A percentile compares a stretch with the other conserved stretches of the same genome.
phyloP scores from a whole-genome alignment of 2,797 vertebrate species.

The Pyrrhura leucotis region DNA sequence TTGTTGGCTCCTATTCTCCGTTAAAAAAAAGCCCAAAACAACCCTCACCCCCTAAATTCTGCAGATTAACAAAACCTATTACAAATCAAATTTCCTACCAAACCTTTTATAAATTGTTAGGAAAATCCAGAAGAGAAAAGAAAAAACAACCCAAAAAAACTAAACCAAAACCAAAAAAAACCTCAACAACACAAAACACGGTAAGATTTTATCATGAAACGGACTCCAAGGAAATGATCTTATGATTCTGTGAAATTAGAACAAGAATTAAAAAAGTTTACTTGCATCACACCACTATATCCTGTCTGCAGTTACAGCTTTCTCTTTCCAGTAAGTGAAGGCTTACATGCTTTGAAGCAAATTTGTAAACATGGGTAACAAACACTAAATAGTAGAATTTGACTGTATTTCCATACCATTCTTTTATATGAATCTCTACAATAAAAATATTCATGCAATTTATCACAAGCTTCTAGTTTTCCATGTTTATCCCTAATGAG shows the following conservation, averaged over 20 bases:
- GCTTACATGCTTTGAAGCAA: not conserved
- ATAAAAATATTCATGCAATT: not conserved
- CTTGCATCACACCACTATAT: not conserved
- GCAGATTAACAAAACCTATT: not conserved
- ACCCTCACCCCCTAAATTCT: rapidly evolving
- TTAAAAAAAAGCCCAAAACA: not conserved
- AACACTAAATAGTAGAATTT: not conserved
- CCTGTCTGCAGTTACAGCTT: not conserved
- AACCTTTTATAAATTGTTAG: not conserved
- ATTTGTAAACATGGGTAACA: not conserved
- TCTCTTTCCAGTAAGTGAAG: not conserved
- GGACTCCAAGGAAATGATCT: not conserved
- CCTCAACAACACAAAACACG: not conserved
- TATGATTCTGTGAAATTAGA: not conserved
- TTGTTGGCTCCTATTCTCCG: not conserved
- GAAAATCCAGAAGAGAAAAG: not conserved
- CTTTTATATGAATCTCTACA: not conserved
- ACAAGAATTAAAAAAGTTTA: not conserved
- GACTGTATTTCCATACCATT: not conserved
- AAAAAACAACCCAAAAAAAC: not conserved
- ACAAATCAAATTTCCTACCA: not conserved
- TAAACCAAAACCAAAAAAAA: not conserved
- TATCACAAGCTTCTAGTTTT: not conserved
- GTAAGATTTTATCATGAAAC: not conserved
- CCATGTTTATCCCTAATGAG: not conserved